Base-by-base conservation (phyloP, 2,797 vertebrate genomes). In the Falco peregrinus region DNA sequence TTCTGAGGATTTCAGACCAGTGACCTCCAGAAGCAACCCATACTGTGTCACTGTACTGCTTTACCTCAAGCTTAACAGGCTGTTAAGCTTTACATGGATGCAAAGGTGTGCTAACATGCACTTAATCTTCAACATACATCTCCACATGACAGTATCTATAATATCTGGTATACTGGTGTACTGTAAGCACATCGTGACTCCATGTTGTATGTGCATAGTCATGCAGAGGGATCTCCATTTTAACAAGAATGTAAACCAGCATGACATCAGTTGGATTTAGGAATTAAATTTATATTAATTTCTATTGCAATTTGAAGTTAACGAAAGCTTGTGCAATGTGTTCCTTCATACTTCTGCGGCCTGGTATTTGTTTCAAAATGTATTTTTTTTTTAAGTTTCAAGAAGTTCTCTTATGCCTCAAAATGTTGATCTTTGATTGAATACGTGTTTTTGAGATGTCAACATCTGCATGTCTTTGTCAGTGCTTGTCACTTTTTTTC, bases 61-160 rank as follows among this genome's bases (percentile, higher is more conserved):
- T 65, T 85, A 60, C 9, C n/a, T 60, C 4, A 11, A 77, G 25
- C 43, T 59, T 60, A 37, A 61, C 8, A 80, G 68, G 5, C 8
- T 80, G 8, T 70, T 87, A 37, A 6, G 2, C 13, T 59, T 95
- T 25, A 74, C 2, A 13, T 83, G 37, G 31, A 31, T 67, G 20
- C 17, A 67, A 35, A 73, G 28, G 14, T 61, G 5, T 0, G 0
- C 13, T 79, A 31, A 60, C 3, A 5, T 74, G 56, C 24, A 11
- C 26, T 74, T 76, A n/a, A 53, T 16, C 37, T 75, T 12, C 47
- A 63, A 39, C 20, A 60, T 59, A n/a, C 28, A n/a, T 24, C 17
- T 76, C n/a, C 17, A 22, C 0, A 0, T 84, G 33, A 47, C 24
- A 3, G 59, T 47, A 45, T 4, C 11, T 15, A 0, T 47, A 57